A percentile compares a stretch with the other conserved stretches of the same genome.
Conservation (phyloP, 2,888 invertebrate species). For the Synergus laeviventris region DNA sequence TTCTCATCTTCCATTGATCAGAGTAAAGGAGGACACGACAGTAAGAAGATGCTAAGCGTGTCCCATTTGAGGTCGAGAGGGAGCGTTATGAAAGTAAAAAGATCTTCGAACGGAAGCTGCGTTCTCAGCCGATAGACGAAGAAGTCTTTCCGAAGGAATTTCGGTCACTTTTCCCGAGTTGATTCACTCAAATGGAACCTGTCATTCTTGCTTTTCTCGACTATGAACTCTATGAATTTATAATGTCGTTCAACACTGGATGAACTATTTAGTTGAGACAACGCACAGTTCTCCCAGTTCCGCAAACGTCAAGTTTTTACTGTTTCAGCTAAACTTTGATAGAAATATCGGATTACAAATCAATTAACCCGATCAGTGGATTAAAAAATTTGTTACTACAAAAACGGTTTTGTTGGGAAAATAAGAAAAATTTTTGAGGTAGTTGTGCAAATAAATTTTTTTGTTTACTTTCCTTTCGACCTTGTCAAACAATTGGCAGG, state of each 20-base stretch:
- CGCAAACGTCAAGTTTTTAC: no score
- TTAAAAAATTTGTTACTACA: no score
- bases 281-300: no score
- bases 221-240: not conserved
- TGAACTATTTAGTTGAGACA: no score
- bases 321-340: no score
- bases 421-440: not conserved
- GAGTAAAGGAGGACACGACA: slow-evolving; percentile 60
- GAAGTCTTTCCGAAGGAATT: slow-evolving; percentile 38
- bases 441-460: not conserved
- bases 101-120: slow-evolving; percentile 44
- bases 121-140: slow-evolving; percentile 8
- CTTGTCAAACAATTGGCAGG: not conserved
- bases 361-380: no score
- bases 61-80: slow-evolving; percentile 59
- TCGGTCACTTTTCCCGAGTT: slow-evolving; percentile 45
- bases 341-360: no score
- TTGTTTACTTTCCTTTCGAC: not conserved
- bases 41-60: slow-evolving; percentile 59
- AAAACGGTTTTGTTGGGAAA: no score
- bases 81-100: slow-evolving; percentile 61
- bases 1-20: slow-evolving; percentile 47
- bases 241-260: no score
- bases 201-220: slow-evolving; percentile 17
- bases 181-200: slow-evolving; percentile 24